Evolutionary conservation across 2,797 vertebrate genomes (phyloP), one percentile per base, ranked within the genome.

Genomic region (Platyrinchus mystaceus): DNA sequence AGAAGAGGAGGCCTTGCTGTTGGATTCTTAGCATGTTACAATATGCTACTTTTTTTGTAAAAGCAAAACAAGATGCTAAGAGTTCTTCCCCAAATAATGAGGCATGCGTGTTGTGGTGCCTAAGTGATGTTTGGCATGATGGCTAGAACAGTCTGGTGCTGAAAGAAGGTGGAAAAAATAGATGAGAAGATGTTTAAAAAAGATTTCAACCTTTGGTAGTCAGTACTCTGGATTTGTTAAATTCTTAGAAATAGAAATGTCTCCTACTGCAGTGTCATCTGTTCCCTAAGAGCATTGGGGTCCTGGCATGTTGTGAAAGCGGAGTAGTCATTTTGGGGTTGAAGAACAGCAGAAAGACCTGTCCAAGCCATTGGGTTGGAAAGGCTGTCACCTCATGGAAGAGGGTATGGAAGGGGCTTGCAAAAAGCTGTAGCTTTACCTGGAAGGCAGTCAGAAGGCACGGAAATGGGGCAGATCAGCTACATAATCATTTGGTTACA

Each of bases 61-160:
- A 80, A 84, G 22, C 22, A 67, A 63, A 67, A 27, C 7, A 67
- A 78, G 47, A 24, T 75, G 8, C 8, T 68, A 11, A 20, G 36
- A 26, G 49, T 32, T 90, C 27, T 52, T 74, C 66, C 32, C 8
- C 44, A 73, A 1, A 43, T 71, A 58, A 36, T 5, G 13, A 76
- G 66, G 17, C 1, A 1, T 10, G 6, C 63, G 8, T 75, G 24
- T 84, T 6, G 8, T 36, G 28, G 14, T 59, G 37, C 21, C 9
- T 59, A 0, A 10, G 32, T 5, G 1, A 1, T 39, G 9, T 36
- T 93, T 67, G 24, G 6, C 34, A 3, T n/a, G 44, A 49, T 52
- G 66, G 26, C 19, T 76, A 3, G 30, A 89, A 16, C 10, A 69
- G 3, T 5, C 17, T 66, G 6, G 10, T 79, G 20, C 34, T 87